Evolutionary conservation across 2,888 invertebrate species (phyloP), one percentile per base, ranked within the genome.

Genomic region (Hirtodrosophila histrioides): DNA sequence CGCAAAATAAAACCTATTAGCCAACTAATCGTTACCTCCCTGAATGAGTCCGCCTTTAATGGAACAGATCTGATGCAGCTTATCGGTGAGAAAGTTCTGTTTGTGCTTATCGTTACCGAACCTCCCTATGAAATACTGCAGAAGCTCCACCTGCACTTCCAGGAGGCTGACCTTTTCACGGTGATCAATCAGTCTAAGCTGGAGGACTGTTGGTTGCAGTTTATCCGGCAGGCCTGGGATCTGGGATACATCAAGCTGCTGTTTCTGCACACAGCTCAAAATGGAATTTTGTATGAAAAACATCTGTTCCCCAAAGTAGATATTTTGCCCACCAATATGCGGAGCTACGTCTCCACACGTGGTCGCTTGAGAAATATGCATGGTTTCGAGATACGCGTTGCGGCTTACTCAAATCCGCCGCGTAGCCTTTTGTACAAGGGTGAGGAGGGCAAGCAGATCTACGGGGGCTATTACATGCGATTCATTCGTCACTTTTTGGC

Each of bases 401-500:
- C 87, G 2, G 57, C 50, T 45, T 82, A 82, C n/a, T 48, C 56
- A 2, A 88, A 70, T 41, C 58, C 63, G 0, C 88, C 82, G 0
- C 69, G 82, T 0, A 31, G 48, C 0, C 5, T 83, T 5, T 8
- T 79, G 12, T 88, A 86, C n/a, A 1, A 17, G 3, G 23, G 79
- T 17, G 17, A 17, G 0, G 4, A 11, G 2, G 87, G 88, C 0
- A 3, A 9, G 0, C 12, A 4, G 8, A 4, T 50, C 3, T 69
- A 48, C 6, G 87, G 74, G 0, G 88, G 82, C 0, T 88, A 68
- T 10, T 88, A 76, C 6, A 53, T 84, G 73, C 44, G 62, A 1
- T 77, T 86, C 27, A 0, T 88, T 0, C 55, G 11, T 0, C 54
- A 69, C 3, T 82, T 73, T 40, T 2, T 82, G 24, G 27, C 3